Conservation (phyloP, 2,888 invertebrate species). For the Oxyteleia sp. region DNA sequence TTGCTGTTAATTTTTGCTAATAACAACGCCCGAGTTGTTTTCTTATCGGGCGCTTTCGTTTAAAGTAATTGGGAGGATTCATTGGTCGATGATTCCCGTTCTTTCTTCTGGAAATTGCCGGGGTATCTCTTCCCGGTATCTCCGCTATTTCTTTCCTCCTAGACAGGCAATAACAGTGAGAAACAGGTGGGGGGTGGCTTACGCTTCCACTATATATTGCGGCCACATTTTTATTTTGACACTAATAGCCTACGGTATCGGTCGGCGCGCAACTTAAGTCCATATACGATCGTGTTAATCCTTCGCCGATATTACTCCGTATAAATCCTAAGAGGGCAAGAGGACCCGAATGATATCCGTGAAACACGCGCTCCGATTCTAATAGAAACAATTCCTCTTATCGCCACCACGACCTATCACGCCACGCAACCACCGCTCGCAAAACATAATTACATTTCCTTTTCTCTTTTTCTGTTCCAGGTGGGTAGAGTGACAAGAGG, state of each 20-base stretch:
- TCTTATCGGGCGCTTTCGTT: no score
- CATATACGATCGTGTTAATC: constrained; percentile 86
- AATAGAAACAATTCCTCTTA: constrained; percentile 72
- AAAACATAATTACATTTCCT: constrained; percentile 13
- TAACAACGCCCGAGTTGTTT: constrained; percentile 15
- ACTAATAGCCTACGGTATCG: constrained; percentile 87
- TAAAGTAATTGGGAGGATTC: constrained; percentile 43
- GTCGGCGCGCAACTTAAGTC: constrained; percentile 85
- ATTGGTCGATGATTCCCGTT: constrained; percentile 50
- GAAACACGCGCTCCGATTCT: constrained; percentile 71
- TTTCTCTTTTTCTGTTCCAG: constrained; percentile 81
- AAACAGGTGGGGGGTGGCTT: constrained; percentile 79
- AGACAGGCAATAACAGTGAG: constrained; percentile 81
- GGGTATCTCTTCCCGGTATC: constrained; percentile 37
- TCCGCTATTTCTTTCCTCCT: constrained; percentile 75
- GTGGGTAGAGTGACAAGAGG: constrained; percentile 84
- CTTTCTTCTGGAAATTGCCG: constrained; percentile 28
- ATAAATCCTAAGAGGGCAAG: constrained; percentile 81
- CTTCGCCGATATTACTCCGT: constrained; percentile 85
- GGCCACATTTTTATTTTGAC: constrained; percentile 87
- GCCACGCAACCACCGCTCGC: background rate
- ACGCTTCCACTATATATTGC: constrained; percentile 85
- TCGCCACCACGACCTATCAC: constrained; percentile 24
- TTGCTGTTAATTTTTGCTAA: constrained; percentile 45
- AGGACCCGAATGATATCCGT: constrained; percentile 74